A percentile compares a stretch with the other conserved stretches of the same genome.
phyloP scores from a whole-genome alignment of 2,113 vertebrate genomes.

The Triplophysa dalaica region DNA sequence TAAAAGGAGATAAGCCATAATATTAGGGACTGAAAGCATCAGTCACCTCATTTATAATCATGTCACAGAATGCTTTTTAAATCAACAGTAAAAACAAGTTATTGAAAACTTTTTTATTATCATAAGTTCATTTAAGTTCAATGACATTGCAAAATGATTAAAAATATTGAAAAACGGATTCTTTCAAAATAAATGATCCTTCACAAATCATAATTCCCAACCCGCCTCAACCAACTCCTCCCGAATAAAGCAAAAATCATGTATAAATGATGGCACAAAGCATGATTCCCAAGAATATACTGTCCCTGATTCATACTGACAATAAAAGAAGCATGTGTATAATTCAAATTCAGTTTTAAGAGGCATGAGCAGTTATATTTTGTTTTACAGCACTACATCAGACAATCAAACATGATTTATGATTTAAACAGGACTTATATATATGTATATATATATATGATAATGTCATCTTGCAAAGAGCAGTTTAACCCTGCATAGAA shows the following conservation, averaged over 20 bases:
- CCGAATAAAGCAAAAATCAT: not conserved
- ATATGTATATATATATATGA: not conserved
- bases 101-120: constrained; percentile 41
- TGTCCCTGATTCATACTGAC: not conserved
- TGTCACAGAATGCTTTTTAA: not conserved
- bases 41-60: too few relatives aligned
- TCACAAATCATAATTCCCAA: too few relatives aligned
- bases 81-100: not conserved
- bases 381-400: not conserved
- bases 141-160: constrained; percentile 14
- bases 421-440: not conserved
- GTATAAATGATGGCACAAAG: constrained; percentile 39
- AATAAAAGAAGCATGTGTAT: not conserved
- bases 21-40: too few relatives aligned
- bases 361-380: not conserved
- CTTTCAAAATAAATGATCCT: not conserved
- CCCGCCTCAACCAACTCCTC: too few relatives aligned
- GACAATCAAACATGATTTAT: not conserved
- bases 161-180: not conserved
- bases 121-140: constrained; percentile 15
- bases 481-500: not conserved
- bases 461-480: constrained; percentile 3
- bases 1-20: too few relatives aligned
- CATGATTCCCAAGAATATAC: constrained; percentile 6
- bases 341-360: not conserved